A percentile compares a stretch with the other conserved stretches of the same genome.
phyloP scores from a whole-genome alignment of 2,888 invertebrate species.

The Andricus curvator region DNA sequence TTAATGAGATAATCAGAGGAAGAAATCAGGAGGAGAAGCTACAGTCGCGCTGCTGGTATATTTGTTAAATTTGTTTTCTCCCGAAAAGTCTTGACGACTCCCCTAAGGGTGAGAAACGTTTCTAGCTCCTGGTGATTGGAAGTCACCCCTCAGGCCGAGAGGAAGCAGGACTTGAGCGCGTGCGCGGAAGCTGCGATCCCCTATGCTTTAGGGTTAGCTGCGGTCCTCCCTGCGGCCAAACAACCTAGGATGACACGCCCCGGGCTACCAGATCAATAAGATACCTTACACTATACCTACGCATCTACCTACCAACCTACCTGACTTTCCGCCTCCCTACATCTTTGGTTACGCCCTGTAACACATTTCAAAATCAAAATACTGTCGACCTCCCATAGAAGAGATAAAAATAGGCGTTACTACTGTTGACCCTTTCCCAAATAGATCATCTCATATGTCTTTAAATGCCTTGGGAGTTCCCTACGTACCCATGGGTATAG shows the following conservation, averaged over 20 bases:
- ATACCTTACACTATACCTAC: slow-evolving; percentile 73
- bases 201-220: slow-evolving; percentile 76
- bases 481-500: too few relatives aligned
- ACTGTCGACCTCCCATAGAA: background rate
- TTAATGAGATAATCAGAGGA: background rate
- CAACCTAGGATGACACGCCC: slow-evolving; percentile 78
- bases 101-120: slow-evolving; percentile 59
- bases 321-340: slow-evolving; percentile 59
- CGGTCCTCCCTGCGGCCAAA: slow-evolving; percentile 78
- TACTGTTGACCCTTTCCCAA: background rate
- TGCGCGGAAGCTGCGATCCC: slow-evolving; percentile 70
- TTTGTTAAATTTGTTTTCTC: slow-evolving; percentile 48
- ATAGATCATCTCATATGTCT: background rate
- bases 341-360: slow-evolving; percentile 74
- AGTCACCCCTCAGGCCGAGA: slow-evolving; percentile 75
- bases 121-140: slow-evolving; percentile 78
- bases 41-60: background rate
- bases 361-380: slow-evolving; percentile 53
- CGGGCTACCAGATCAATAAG: slow-evolving; percentile 79
- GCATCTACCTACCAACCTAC: slow-evolving; percentile 61
- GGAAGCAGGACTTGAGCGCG: slow-evolving; percentile 65
- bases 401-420: slow-evolving; percentile 29
- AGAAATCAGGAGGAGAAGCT: background rate
- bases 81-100: slow-evolving; percentile 51
- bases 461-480: background rate